Conservation (phyloP, 2,888 invertebrate species). For the Lasioglossum pauxillum region DNA sequence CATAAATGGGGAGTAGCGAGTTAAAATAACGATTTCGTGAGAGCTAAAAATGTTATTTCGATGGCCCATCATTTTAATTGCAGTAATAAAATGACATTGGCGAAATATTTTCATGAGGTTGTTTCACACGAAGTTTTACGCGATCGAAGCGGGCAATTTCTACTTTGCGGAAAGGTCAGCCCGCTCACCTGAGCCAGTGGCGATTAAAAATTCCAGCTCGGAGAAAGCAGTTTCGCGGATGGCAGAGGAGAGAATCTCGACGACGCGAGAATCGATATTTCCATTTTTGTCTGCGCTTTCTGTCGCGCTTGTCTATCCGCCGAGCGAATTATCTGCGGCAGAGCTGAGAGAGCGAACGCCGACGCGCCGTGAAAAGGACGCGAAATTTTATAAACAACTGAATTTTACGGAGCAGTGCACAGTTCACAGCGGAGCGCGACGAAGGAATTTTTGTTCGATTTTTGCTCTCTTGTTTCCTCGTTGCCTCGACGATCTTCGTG, state of each 20-base stretch:
- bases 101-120: not conserved
- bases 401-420: not conserved
- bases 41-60: not conserved
- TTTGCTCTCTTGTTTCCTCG: not conserved
- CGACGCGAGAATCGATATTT: slow-evolving; percentile 20
- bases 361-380: not conserved
- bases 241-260: not conserved
- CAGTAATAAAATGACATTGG: not conserved
- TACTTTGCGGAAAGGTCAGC: not conserved
- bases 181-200: not conserved
- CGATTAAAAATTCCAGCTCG: slow-evolving; percentile 33
- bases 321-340: slow-evolving; percentile 8
- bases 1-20: not conserved
- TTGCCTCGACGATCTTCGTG: not conserved
- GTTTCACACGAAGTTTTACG: not conserved
- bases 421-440: not conserved
- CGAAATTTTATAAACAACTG: slow-evolving; percentile 11
- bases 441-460: not conserved
- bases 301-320: not conserved
- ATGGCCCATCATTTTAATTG: not conserved
- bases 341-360: not conserved
- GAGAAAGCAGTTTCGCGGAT: not conserved
- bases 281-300: slow-evolving; percentile 8
- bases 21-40: not conserved
- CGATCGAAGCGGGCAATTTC: not conserved